Evolutionary conservation across 1,140 invertebrate species (phyloP).

Genomic region (Lordiphosa mommai): DNA sequence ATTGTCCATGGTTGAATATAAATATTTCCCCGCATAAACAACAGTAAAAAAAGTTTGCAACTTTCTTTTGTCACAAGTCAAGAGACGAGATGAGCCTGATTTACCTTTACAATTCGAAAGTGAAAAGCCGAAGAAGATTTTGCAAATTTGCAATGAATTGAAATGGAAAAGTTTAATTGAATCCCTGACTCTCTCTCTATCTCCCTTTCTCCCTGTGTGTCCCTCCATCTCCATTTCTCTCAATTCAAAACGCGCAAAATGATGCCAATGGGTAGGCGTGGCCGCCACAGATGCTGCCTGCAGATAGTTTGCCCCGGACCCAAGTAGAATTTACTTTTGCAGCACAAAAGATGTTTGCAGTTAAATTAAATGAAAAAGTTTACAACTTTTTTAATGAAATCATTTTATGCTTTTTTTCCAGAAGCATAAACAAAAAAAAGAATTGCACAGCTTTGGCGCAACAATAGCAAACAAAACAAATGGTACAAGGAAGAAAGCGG

Average conservation of each 20-base stretch:
- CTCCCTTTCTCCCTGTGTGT: no score
- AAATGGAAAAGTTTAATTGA: conserved; percentile 72
- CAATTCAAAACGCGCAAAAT: neutral
- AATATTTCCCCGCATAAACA: conserved; percentile 1
- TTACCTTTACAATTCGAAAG: conserved; percentile 4
- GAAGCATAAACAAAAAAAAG: conserved; percentile 60
- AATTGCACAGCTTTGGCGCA: conserved; percentile 16
- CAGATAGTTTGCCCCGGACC: conserved; percentile 17
- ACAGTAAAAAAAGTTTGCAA: neutral
- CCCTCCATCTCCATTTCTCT: no score
- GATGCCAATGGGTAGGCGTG: conserved; percentile 5
- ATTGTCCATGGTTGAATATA: no score
- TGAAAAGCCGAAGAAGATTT: neutral
- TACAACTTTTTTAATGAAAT: conserved; percentile 78
- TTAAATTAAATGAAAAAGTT: conserved; percentile 78
- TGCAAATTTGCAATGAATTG: conserved; percentile 37
- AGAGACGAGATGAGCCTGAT: neutral
- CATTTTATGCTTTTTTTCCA: conserved; percentile 63
- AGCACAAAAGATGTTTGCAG: conserved; percentile 75
- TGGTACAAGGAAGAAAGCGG: conserved; percentile 23
- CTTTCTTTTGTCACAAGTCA: conserved; percentile 10
- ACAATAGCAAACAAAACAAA: conserved; percentile 62
- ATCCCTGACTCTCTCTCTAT: conserved; percentile 14
- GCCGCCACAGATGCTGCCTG: conserved; percentile 35
- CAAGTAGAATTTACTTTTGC: conserved; percentile 9